These are phyloP conservation scores for Platynereis dumerilii DNA, from an alignment of 2,888 invertebrate genomes.

Conservation along the genomic window DNA sequence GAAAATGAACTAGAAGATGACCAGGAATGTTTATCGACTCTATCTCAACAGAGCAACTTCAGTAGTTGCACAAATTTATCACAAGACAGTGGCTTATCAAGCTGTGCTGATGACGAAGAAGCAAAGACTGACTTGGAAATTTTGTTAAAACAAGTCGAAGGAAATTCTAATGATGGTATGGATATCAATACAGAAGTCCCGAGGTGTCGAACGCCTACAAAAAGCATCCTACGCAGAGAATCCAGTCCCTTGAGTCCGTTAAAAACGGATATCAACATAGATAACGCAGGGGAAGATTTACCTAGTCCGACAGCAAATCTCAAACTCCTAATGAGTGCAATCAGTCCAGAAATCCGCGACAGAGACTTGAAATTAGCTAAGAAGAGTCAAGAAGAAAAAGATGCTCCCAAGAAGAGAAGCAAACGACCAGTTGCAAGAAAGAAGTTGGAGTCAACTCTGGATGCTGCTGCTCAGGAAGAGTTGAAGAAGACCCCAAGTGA, in stretches of 20 bases:
- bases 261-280: neutral
- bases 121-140: no score
- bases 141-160: no score
- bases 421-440: slow-evolving; percentile 4
- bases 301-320: slow-evolving; percentile 75
- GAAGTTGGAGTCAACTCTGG: neutral
- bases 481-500: neutral
- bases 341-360: slow-evolving; percentile 63
- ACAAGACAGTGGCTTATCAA: no score
- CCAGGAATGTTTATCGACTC: no score
- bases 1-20: no score
- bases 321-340: slow-evolving; percentile 73
- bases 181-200: no score
- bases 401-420: slow-evolving; percentile 3
- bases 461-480: slow-evolving; percentile 4
- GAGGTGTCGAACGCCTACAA: no score
- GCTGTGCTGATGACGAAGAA: no score
- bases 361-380: slow-evolving; percentile 30
- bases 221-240: neutral
- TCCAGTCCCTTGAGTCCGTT: slow-evolving; percentile 24
- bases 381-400: slow-evolving; percentile 1
- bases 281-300: slow-evolving; percentile 44
- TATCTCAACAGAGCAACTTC: no score
- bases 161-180: no score
- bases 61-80: no score